Evolutionary conservation across 64 coral and sea anemone genomes (phyloP).

Genomic region (Acropora yongei): DNA sequence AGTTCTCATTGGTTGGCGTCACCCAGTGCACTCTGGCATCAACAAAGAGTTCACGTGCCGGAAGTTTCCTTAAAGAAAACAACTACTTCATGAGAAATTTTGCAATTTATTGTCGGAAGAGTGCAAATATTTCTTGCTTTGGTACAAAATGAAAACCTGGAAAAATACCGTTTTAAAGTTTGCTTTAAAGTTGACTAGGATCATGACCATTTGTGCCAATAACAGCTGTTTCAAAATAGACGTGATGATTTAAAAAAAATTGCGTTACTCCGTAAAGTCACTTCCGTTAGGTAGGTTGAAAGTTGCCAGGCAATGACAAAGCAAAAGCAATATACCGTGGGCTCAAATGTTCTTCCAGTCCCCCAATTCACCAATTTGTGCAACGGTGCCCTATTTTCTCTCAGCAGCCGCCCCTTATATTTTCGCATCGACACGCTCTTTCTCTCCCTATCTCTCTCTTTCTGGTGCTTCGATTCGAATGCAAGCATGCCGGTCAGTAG

Average conservation of each 20-base stretch:
- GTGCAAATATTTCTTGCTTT: too few species aligned
- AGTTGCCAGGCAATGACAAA: too few species aligned
- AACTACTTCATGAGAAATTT: too few species aligned
- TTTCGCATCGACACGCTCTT: constrained; percentile 48
- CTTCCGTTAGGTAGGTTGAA: not conserved
- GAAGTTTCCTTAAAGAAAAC: not conserved
- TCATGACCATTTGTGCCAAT: not conserved
- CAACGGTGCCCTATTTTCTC: constrained; percentile 49
- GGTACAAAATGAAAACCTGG: too few species aligned
- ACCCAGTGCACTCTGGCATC: constrained; percentile 34
- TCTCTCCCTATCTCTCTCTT: constrained; percentile 53
- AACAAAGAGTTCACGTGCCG: constrained; percentile 53
- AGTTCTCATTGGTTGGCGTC: constrained; percentile 36
- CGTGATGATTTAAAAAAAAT: not conserved
- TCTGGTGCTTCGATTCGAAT: constrained; percentile 81
- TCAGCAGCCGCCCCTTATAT: constrained; percentile 78
- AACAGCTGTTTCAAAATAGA: not conserved
- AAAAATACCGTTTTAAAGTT: too few species aligned
- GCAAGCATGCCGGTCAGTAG: constrained; percentile 79
- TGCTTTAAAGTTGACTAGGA: too few species aligned
- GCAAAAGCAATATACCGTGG: not conserved
- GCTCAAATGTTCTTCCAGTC: constrained; percentile 11
- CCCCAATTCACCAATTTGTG: constrained; percentile 64
- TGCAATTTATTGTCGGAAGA: too few species aligned
- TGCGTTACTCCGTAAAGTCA: not conserved